Percentiles rank a stretch among this genome's conserved stretches.
Evolutionary conservation across 2,888 invertebrate genomes (phyloP).

Genomic region (Monopis laevigella): DNA sequence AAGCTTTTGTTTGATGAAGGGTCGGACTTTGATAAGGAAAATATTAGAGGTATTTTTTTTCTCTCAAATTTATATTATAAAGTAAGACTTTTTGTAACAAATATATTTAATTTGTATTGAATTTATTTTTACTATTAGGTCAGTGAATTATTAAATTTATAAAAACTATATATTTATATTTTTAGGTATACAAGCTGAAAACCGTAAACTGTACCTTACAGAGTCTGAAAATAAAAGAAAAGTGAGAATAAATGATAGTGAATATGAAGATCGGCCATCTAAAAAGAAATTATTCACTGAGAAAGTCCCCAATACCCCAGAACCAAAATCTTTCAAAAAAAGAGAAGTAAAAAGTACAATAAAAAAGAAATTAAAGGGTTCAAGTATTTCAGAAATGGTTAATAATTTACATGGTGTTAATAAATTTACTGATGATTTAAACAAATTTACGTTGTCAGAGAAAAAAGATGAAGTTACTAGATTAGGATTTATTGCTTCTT

Average conservation of each 20-base stretch:
- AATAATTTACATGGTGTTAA: constrained; percentile 27
- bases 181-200: constrained; percentile 23
- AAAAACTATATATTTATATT: constrained; percentile 1
- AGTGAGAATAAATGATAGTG: constrained; percentile 23
- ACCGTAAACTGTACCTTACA: constrained; percentile 42
- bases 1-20: constrained; percentile 42
- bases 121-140: too few relatives aligned
- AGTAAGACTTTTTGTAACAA: too few relatives aligned
- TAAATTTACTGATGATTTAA: not conserved
- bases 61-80: too few relatives aligned
- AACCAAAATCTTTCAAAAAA: constrained; percentile 26
- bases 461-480: constrained; percentile 22
- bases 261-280: constrained; percentile 34
- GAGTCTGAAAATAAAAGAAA: constrained; percentile 40
- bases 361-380: constrained; percentile 39
- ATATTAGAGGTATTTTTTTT: constrained; percentile 25
- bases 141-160: not conserved
- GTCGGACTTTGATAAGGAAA: constrained; percentile 48
- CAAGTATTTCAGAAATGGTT: constrained; percentile 49
- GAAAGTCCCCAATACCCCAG: constrained; percentile 39
- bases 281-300: constrained; percentile 53
- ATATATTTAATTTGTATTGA: too few relatives aligned
- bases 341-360: constrained; percentile 36
- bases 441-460: not conserved
- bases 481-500: constrained; percentile 62